Percentiles rank a stretch among this genome's conserved stretches.
Conservation (phyloP, 2,113 vertebrate species). For the Neopipo cinnamomea region DNA sequence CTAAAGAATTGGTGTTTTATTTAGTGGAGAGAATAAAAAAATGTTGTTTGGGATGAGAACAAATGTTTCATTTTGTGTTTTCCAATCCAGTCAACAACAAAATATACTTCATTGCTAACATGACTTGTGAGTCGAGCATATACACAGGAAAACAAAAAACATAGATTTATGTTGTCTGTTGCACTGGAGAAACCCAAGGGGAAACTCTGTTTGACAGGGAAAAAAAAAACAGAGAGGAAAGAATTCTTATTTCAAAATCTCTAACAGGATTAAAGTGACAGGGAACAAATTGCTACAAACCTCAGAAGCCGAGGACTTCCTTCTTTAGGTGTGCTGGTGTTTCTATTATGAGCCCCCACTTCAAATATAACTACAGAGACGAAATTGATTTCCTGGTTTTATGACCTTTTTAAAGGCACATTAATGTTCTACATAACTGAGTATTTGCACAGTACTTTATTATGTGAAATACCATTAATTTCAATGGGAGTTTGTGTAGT, state of each 20-base stretch:
- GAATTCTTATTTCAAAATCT: not conserved
- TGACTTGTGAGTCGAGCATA: not conserved
- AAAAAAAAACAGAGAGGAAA: not conserved
- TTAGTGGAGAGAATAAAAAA: not conserved
- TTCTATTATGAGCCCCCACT: not conserved
- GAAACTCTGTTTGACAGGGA: not conserved
- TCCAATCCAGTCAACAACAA: not conserved
- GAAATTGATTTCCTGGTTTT: conserved; percentile 25
- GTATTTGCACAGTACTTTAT: conserved; percentile 52
- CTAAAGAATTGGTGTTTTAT: conserved; percentile 2
- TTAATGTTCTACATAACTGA: conserved; percentile 39
- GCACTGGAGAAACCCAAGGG: not conserved
- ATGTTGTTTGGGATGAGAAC: conserved; percentile 28
- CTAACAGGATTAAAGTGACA: not conserved
- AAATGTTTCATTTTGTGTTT: conserved; percentile 31
- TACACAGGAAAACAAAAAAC: not conserved
- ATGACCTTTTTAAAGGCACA: conserved; percentile 34
- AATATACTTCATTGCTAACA: conserved; percentile 1
- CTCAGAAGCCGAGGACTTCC: not conserved
- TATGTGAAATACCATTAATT: conserved; percentile 64
- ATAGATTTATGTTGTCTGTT: not conserved
- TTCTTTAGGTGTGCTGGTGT: not conserved
- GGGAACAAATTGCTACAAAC: not conserved
- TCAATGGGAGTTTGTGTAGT: conserved; percentile 50
- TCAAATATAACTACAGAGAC: conserved; percentile 22